phyloP scores from a whole-genome alignment of 2,113 vertebrate species.

The Aegotheles bennettii region DNA sequence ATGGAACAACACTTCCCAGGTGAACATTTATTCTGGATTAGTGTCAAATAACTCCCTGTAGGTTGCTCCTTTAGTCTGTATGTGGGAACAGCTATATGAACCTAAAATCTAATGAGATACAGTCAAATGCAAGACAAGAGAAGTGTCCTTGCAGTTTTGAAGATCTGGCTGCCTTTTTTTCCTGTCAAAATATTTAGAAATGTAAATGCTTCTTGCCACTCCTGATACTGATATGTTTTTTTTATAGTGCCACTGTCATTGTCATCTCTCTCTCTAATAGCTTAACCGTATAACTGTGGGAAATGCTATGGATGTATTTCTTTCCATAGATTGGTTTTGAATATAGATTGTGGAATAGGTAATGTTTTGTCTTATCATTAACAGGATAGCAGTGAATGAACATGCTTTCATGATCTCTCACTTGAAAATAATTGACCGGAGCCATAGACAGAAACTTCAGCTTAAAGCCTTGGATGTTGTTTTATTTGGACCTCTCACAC shows the following conservation, averaged over 20 bases:
- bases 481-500: conserved; percentile 91
- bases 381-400: conserved; percentile 95
- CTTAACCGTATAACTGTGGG: neutral
- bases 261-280: neutral
- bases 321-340: neutral
- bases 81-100: neutral
- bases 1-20: conserved; percentile 95
- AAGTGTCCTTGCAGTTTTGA: neutral
- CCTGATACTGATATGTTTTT: neutral
- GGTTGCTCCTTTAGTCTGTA: neutral
- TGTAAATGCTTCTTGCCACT: neutral
- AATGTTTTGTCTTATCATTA: conserved; percentile 3
- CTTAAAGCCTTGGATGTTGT: conserved; percentile 96
- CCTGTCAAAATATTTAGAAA: neutral
- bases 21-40: conserved; percentile 50
- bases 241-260: neutral
- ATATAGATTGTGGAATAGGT: neutral
- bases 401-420: conserved; percentile 90
- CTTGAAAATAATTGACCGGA: conserved; percentile 93
- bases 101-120: neutral
- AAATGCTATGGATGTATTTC: neutral
- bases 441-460: conserved; percentile 96
- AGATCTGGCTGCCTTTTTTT: neutral
- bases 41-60: neutral
- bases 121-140: neutral